phyloP scores from a whole-genome alignment of 2,797 vertebrate genomes.

The Xerus rutilus region DNA sequence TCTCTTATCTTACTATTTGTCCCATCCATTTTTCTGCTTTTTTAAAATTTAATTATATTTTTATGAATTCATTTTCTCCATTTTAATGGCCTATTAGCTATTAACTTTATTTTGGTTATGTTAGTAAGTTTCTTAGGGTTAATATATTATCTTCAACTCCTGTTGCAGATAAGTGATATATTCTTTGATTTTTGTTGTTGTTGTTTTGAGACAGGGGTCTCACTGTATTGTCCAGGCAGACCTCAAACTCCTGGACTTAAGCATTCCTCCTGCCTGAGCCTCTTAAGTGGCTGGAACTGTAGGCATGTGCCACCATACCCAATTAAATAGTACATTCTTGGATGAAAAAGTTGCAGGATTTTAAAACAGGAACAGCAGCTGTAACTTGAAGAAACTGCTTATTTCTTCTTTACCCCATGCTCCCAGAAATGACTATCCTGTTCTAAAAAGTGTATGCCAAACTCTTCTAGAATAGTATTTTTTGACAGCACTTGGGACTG shows the following conservation, averaged over 20 bases:
- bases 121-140: background rate
- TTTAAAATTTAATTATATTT: background rate
- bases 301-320: background rate
- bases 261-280: background rate
- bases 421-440: slow-evolving; percentile 39
- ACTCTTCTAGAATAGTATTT: slow-evolving; percentile 18
- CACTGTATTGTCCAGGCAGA: background rate
- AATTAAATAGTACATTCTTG: background rate
- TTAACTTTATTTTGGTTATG: slow-evolving; percentile 45
- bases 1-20: background rate
- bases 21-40: background rate
- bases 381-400: background rate
- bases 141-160: background rate
- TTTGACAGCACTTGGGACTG: background rate
- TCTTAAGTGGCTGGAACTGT: background rate
- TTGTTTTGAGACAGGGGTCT: background rate
- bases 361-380: background rate
- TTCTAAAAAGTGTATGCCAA: background rate
- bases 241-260: background rate
- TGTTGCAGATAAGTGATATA: background rate
- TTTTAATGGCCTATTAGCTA: background rate
- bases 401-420: background rate
- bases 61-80: background rate
- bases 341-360: background rate
- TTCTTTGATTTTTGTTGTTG: background rate